A percentile compares a stretch with the other conserved stretches of the same genome.
Evolutionary conservation across 2,113 vertebrate species (phyloP).

Genomic region (Burhinus oedicnemus): DNA sequence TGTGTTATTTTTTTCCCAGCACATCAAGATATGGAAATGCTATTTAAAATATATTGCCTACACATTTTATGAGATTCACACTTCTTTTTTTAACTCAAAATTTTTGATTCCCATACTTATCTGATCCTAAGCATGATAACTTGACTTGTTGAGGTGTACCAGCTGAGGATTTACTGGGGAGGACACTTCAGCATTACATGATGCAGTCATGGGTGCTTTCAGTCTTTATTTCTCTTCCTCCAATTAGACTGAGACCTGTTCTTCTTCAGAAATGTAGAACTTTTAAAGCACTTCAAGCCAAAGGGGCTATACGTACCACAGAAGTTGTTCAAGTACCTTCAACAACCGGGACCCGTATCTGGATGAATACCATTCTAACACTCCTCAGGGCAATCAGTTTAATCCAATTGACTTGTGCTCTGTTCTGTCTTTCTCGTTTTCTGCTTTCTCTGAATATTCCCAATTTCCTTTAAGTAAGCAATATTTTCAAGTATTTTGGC

Average conservation of each 20-base stretch:
- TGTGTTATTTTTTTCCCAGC: neutral
- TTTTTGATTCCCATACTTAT: neutral
- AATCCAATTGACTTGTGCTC: neutral
- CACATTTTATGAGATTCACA: neutral
- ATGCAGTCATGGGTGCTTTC: neutral
- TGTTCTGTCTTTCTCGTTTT: neutral
- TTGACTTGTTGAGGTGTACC: neutral
- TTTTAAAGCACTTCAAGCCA: neutral
- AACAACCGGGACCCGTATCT: neutral
- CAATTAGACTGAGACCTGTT: neutral
- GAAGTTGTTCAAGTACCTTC: neutral
- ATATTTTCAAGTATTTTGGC: neutral
- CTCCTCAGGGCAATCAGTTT: neutral
- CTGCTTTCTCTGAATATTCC: neutral
- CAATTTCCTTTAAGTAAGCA: neutral
- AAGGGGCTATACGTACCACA: rapidly evolving
- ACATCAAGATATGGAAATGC: neutral
- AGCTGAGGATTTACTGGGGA: neutral
- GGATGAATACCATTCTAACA: neutral
- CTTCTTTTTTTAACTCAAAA: neutral
- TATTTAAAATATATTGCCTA: neutral
- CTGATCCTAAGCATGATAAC: neutral
- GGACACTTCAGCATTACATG: neutral
- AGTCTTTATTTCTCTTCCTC: neutral
- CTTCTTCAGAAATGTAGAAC: neutral